Conservation (phyloP, 2,888 invertebrate genomes). For the Adelphocoris suturalis region DNA sequence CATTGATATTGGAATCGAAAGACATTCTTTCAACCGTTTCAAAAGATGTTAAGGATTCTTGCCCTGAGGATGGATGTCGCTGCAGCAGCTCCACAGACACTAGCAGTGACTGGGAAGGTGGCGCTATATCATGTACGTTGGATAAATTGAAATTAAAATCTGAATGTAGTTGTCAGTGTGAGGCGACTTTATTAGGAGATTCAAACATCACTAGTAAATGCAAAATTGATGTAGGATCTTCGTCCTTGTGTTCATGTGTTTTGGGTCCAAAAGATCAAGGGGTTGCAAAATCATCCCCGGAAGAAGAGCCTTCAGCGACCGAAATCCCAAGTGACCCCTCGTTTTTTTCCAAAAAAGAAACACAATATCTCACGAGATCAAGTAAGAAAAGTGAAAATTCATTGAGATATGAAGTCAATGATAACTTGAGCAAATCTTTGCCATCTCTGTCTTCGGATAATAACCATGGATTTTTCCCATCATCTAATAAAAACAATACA, state of each 20-base stretch:
- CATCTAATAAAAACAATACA: too few species aligned
- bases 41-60: background rate
- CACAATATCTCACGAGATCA: background rate
- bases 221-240: background rate
- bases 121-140: background rate
- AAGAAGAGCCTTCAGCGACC: background rate
- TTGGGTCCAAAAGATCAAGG: conserved; percentile 8
- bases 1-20: background rate
- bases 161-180: background rate
- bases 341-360: background rate
- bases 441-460: too few species aligned
- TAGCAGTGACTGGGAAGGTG: conserved; percentile 7
- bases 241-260: conserved; percentile 41
- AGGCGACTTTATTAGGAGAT: background rate
- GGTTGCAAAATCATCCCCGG: background rate
- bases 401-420: background rate
- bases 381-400: background rate
- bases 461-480: too few species aligned
- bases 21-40: background rate
- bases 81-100: conserved; percentile 25
- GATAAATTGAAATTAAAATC: background rate
- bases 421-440: too few species aligned
- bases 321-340: background rate
- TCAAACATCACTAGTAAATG: background rate
- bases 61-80: background rate